Evolutionary conservation across 2,797 vertebrate species (phyloP).

Genomic region (Diplodus sargus): DNA sequence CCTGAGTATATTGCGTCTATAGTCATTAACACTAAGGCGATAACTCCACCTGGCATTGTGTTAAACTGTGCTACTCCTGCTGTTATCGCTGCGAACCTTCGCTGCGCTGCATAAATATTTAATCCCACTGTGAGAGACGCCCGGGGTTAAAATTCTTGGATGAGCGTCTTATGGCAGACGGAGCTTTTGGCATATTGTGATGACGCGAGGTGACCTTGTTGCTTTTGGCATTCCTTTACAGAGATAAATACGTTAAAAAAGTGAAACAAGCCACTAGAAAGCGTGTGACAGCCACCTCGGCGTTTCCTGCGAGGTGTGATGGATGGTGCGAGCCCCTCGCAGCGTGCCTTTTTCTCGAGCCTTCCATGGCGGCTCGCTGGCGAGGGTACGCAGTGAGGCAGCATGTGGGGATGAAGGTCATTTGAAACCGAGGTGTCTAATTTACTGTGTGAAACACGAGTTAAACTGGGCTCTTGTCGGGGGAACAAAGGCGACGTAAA

Average conservation of each 20-base stretch:
- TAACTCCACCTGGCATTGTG: conserved; percentile 56
- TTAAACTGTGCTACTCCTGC: conserved; percentile 54
- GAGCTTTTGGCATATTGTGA: conserved; percentile 62
- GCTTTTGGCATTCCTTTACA: conserved; percentile 56
- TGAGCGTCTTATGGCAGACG: conserved; percentile 46
- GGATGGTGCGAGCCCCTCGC: conserved; percentile 69
- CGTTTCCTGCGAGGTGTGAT: conserved; percentile 73
- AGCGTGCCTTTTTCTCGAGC: conserved; percentile 51
- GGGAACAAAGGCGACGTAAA: conserved; percentile 15
- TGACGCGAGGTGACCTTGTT: conserved; percentile 76
- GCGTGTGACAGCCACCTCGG: conserved; percentile 64
- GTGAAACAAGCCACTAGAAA: conserved; percentile 47
- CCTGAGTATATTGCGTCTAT: conserved; percentile 28
- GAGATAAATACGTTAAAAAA: conserved; percentile 74
- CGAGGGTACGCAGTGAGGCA: conserved; percentile 28
- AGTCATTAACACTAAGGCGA: conserved; percentile 52
- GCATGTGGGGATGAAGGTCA: conserved; percentile 78
- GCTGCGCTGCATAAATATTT: conserved; percentile 63
- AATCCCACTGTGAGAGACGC: conserved; percentile 50
- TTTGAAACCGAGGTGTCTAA: conserved; percentile 61
- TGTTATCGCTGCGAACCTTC: conserved; percentile 49
- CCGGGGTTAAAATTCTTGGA: conserved; percentile 50
- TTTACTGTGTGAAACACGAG: conserved; percentile 64
- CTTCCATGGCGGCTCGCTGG: conserved; percentile 46
- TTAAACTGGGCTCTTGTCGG: conserved; percentile 49